Evolutionary conservation across 2,797 vertebrate species (phyloP).

Genomic region (Typhlichthys subterraneus): DNA sequence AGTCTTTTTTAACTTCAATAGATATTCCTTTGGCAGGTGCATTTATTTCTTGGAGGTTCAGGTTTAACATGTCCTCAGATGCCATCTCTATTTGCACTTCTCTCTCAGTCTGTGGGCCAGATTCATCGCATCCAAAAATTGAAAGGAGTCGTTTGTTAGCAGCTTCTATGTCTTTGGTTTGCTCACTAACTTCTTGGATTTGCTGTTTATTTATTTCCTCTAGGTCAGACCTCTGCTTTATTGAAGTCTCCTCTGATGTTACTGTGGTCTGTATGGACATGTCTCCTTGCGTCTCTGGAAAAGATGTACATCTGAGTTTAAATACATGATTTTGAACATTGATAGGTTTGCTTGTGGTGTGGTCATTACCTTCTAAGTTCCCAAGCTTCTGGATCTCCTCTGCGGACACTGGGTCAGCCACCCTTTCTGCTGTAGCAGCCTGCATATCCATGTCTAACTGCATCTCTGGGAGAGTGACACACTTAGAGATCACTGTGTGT

Average conservation of each 20-base stretch:
- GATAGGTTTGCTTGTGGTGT: neutral
- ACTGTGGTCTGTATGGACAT: slow-evolving; percentile 1
- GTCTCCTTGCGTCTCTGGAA: neutral
- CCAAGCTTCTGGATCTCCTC: neutral
- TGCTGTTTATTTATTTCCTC: too few relatives aligned
- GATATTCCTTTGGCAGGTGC: too few relatives aligned
- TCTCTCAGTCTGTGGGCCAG: slow-evolving; percentile 19
- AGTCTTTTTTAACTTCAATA: slow-evolving; percentile 2
- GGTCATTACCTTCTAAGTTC: slow-evolving; percentile 1
- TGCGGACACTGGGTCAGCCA: neutral
- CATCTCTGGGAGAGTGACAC: slow-evolving; percentile 6
- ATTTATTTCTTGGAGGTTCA: neutral
- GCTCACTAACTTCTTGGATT: slow-evolving; percentile 12
- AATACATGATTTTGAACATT: neutral
- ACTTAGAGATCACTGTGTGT: slow-evolving; percentile 6
- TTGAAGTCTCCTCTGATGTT: slow-evolving; percentile 12
- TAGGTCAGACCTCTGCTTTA: neutral
- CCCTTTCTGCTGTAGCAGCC: neutral
- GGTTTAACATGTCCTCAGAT: slow-evolving; percentile 3
- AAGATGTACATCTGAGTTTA: neutral
- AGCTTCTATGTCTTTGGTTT: slow-evolving; percentile 9
- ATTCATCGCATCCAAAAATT: slow-evolving; percentile 12
- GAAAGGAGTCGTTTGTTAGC: slow-evolving; percentile 14
- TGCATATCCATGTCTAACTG: neutral
- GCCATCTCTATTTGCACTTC: slow-evolving; percentile 12